Evolutionary conservation across 2,888 invertebrate species (phyloP), one percentile per base, ranked within the genome.

Genomic region (Hypomecis punctinalis): DNA sequence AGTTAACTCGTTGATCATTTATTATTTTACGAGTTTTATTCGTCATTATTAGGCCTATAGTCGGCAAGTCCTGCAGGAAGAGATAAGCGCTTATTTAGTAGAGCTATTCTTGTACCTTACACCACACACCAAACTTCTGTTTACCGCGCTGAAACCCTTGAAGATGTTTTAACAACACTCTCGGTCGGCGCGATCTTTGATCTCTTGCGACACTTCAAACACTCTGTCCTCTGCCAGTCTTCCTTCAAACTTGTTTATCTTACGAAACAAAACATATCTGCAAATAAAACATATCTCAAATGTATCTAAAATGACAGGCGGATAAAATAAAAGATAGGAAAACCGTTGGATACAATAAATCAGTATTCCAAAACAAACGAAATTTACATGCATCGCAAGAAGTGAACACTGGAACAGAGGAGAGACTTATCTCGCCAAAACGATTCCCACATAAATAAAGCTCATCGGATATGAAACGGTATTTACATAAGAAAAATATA

Each of bases 391-490:
- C 85, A 84, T 88, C 87, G 84, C 86, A 81, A 88, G 83, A 89
- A 82, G 82, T 86, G 87, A 88, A 87, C 88, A 86, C 83, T 84
- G 84, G 79, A 81, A 82, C 88, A 86, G 82, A 85, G 76, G 80
- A 85, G 84, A 88, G 88, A 90, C 90, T 89, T 92, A 93, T 91
- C 90, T 92, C 84, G 90, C 89, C 86, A 91, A 90, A 93, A 90
- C 91, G 92, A 92, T 93, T 93, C 91, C 92, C 92, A 93, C 93
- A 93, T 93, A 93, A 93, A 92, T 93, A 93, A 93, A 93, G 91
- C 91, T 93, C 91, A 92, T 92, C 90, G 91, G 91, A 93, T 92
- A 93, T 93, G 90, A 92, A 91, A 88, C 85, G 70, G 89, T 90
- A 93, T 93, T 93, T 92, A 91, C 92, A 92, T 92, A 93, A 91